Evolutionary conservation across 2,113 vertebrate species (phyloP).

Genomic region (Tonatia bakeri): DNA sequence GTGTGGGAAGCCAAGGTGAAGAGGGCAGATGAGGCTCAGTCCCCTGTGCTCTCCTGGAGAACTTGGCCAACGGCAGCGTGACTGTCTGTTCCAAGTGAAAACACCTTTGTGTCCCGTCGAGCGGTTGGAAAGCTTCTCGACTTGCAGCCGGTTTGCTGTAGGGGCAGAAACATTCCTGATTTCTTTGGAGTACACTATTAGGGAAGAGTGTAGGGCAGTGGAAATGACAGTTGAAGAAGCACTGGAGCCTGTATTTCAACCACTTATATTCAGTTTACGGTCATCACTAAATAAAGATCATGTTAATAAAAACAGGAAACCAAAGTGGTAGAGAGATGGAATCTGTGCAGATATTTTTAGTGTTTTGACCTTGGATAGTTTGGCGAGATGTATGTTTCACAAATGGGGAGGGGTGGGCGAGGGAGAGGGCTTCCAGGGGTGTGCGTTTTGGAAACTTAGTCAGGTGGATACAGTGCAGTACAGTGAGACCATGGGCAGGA

Average conservation of each 20-base stretch:
- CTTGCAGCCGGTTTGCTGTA: background rate
- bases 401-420: background rate
- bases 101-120: background rate
- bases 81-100: rapidly evolving
- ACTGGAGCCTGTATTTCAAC: background rate
- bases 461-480: rapidly evolving
- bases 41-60: background rate
- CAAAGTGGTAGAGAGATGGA: background rate
- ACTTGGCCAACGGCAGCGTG: rapidly evolving
- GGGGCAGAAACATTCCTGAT: background rate
- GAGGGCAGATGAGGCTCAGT: background rate
- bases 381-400: background rate
- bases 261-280: background rate
- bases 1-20: background rate
- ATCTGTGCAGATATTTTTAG: background rate
- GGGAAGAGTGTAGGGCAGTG: background rate
- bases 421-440: background rate
- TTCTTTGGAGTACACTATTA: background rate
- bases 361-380: background rate
- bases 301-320: background rate
- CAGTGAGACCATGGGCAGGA: background rate
- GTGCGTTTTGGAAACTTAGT: background rate
- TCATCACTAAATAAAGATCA: background rate
- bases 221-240: background rate
- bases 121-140: background rate